Conservation (phyloP, 2,888 invertebrate genomes). For the Perdita meconis region DNA sequence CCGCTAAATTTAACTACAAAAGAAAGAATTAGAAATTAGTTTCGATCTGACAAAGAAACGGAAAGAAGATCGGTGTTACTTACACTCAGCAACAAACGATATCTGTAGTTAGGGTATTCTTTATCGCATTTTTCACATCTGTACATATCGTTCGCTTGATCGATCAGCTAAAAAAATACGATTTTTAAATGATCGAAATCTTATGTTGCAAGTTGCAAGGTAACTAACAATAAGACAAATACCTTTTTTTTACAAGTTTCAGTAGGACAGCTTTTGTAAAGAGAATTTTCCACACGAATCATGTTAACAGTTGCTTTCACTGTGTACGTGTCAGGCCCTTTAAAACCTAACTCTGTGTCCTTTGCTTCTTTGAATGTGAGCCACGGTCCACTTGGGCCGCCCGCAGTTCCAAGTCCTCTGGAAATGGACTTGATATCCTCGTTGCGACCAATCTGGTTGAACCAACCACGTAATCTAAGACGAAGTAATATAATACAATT, state of each 20-base stretch:
- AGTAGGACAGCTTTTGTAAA: slow-evolving; percentile 96
- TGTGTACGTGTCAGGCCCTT: slow-evolving; percentile 93
- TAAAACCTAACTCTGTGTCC: slow-evolving; percentile 88
- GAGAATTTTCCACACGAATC: slow-evolving; percentile 91
- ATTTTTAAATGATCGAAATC: not conserved
- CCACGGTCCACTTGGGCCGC: slow-evolving; percentile 87
- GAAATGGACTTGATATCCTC: slow-evolving; percentile 87
- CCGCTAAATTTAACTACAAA: slow-evolving; percentile 91
- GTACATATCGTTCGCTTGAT: slow-evolving; percentile 94
- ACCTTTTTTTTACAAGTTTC: slow-evolving; percentile 97
- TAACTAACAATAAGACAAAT: no score
- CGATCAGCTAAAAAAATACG: slow-evolving; percentile 87
- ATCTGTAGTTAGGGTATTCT: slow-evolving; percentile 93
- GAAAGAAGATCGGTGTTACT: slow-evolving; percentile 81
- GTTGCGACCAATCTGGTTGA: slow-evolving; percentile 90
- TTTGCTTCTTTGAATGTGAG: slow-evolving; percentile 91
- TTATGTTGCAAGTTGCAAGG: not conserved
- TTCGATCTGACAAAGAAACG: not conserved
- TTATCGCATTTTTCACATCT: slow-evolving; percentile 97
- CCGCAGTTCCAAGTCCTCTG: slow-evolving; percentile 81
- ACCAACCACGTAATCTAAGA: slow-evolving; percentile 93
- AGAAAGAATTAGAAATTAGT: slow-evolving; percentile 14
- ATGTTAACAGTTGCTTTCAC: slow-evolving; percentile 91
- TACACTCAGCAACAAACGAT: slow-evolving; percentile 90
- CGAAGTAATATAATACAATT: not conserved